Evolutionary conservation across 2,888 invertebrate species (phyloP).

Genomic region (Sphecodes monilicornis): DNA sequence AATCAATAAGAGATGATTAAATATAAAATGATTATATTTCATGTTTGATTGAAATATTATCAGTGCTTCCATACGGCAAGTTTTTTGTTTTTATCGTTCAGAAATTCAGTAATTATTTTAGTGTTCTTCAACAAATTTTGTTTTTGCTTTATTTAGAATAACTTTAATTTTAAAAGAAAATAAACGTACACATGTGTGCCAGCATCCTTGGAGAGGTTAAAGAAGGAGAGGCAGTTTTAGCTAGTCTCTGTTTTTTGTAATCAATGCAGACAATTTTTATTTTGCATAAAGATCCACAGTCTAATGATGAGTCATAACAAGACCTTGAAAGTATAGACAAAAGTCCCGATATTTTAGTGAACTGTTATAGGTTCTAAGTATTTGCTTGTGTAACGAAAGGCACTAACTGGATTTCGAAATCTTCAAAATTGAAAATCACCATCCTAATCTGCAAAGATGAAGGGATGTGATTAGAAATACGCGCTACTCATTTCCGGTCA

Average conservation of each 20-base stretch:
- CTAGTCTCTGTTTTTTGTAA: not conserved
- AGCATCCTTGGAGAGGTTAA: no score
- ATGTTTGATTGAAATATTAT: no score
- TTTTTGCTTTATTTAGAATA: no score
- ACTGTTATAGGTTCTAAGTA: not conserved
- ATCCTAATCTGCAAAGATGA: not conserved
- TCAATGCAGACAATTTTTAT: not conserved
- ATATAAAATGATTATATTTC: no score
- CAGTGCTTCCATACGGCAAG: no score
- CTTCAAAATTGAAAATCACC: not conserved
- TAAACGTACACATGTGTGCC: no score
- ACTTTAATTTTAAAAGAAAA: no score
- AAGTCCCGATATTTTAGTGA: not conserved
- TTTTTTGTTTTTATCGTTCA: no score
- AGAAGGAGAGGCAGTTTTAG: no score
- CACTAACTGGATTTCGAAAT: not conserved
- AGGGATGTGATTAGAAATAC: not conserved
- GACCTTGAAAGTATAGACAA: not conserved
- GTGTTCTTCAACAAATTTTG: no score
- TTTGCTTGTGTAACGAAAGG: not conserved
- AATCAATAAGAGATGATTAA: no score
- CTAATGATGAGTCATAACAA: not conserved
- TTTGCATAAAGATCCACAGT: not conserved
- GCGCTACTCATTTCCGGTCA: slow-evolving; percentile 18
- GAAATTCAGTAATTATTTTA: no score